Evolutionary conservation across 2,888 invertebrate species (phyloP).

Genomic region (Tiliacea citrago): DNA sequence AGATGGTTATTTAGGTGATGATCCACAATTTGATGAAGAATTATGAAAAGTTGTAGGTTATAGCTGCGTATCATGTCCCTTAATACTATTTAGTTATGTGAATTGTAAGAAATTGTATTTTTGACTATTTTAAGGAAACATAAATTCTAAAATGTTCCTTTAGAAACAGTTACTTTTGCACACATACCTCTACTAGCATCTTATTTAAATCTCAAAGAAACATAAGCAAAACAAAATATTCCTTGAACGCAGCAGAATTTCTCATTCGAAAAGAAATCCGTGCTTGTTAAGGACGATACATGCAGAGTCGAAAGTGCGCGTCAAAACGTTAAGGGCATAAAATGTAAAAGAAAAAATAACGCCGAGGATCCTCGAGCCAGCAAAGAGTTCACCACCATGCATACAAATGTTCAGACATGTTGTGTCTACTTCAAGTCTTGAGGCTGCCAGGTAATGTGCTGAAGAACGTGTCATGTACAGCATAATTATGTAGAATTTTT

Average conservation of each 20-base stretch:
- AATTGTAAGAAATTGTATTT: neutral
- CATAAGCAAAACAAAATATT: constrained; percentile 67
- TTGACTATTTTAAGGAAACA: neutral
- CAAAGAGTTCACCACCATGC: constrained; percentile 70
- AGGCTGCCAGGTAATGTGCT: constrained; percentile 60
- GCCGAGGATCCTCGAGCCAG: constrained; percentile 72
- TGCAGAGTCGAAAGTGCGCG: constrained; percentile 73
- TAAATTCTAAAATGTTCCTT: neutral
- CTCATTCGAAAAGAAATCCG: constrained; percentile 71
- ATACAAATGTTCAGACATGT: constrained; percentile 73
- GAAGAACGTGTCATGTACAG: constrained; percentile 52
- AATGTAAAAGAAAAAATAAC: constrained; percentile 74
- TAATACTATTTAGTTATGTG: neutral
- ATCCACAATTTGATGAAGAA: neutral
- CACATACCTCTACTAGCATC: constrained; percentile 24
- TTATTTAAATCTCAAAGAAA: constrained; percentile 57
- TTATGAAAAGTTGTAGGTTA: neutral
- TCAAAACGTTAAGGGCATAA: constrained; percentile 77
- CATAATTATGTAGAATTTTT: constrained; percentile 43
- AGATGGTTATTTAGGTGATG: neutral
- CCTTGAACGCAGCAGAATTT: constrained; percentile 68
- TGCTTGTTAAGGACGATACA: constrained; percentile 76
- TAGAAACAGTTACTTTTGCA: constrained; percentile 17
- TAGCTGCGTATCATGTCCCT: neutral
- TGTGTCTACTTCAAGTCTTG: constrained; percentile 67